Evolutionary conservation across 2,888 invertebrate species (phyloP).

Genomic region (Philereme transversata): DNA sequence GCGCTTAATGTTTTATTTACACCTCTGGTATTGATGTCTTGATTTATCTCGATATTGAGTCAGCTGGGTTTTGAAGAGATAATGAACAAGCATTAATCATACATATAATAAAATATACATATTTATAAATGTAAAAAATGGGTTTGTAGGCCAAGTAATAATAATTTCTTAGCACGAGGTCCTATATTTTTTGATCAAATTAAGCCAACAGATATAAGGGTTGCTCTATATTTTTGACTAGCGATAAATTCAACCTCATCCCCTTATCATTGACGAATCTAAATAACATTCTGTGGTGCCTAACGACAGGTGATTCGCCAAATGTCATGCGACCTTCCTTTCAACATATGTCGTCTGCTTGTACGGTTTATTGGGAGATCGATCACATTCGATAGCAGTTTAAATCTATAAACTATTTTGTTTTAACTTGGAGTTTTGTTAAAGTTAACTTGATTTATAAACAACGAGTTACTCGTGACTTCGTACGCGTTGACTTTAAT

Average conservation of each 20-base stretch:
- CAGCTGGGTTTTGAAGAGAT: no score
- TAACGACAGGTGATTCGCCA: constrained; percentile 27
- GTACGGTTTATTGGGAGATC: constrained; percentile 13
- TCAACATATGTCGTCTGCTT: constrained; percentile 26
- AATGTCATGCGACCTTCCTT: constrained; percentile 21
- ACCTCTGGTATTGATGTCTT: no score
- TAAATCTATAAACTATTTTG: background rate
- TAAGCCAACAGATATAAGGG: background rate
- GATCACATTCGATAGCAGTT: constrained; percentile 14
- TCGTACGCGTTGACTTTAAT: background rate
- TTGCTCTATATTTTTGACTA: background rate
- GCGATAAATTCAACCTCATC: constrained; percentile 16
- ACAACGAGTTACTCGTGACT: background rate
- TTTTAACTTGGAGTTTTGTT: background rate
- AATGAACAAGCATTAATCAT: no score
- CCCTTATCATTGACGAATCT: constrained; percentile 1
- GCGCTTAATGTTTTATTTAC: no score
- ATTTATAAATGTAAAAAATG: no score
- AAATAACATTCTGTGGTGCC: constrained; percentile 3
- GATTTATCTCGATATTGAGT: no score
- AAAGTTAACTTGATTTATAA: background rate
- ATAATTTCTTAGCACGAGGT: no score
- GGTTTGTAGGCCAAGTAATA: no score
- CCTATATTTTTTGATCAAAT: background rate
- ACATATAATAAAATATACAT: no score